Conservation (phyloP, 2,888 invertebrate genomes). For the Drosophila formosana region DNA sequence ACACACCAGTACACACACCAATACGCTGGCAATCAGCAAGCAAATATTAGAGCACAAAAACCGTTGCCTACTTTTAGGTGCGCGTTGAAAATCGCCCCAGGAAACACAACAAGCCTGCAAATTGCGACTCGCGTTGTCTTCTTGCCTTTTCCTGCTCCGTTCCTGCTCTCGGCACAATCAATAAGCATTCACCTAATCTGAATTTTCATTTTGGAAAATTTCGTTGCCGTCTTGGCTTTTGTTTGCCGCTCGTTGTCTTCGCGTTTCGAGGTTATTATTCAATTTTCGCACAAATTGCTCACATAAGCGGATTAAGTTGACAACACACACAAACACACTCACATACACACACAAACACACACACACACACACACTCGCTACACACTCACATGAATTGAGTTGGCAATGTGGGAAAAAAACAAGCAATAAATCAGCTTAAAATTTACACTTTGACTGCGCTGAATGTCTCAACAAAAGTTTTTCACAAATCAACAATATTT, state of each 20-base stretch:
- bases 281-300: constrained; percentile 69
- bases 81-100: constrained; percentile 20
- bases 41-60: constrained; percentile 38
- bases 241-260: constrained; percentile 31
- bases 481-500: constrained; percentile 12
- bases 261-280: constrained; percentile 64
- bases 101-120: background rate
- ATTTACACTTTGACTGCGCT: constrained; percentile 52
- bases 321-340: constrained; percentile 17
- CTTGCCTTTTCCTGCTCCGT: background rate
- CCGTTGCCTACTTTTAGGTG: constrained; percentile 52
- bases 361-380: constrained; percentile 5
- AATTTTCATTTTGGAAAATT: constrained; percentile 48
- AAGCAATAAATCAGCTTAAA: constrained; percentile 65
- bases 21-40: constrained; percentile 10
- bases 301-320: constrained; percentile 69
- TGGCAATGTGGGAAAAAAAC: constrained; percentile 33
- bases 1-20: background rate
- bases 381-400: constrained; percentile 17
- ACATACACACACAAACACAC: constrained; percentile 7
- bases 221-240: constrained; percentile 35
- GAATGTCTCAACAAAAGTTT: constrained; percentile 23
- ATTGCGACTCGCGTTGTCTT: background rate
- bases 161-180: constrained; percentile 27
- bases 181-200: constrained; percentile 56